Percentiles rank a stretch among this genome's conserved stretches.
Conservation (phyloP, 2,113 vertebrate genomes). For the Tachysurus fulvidraco region DNA sequence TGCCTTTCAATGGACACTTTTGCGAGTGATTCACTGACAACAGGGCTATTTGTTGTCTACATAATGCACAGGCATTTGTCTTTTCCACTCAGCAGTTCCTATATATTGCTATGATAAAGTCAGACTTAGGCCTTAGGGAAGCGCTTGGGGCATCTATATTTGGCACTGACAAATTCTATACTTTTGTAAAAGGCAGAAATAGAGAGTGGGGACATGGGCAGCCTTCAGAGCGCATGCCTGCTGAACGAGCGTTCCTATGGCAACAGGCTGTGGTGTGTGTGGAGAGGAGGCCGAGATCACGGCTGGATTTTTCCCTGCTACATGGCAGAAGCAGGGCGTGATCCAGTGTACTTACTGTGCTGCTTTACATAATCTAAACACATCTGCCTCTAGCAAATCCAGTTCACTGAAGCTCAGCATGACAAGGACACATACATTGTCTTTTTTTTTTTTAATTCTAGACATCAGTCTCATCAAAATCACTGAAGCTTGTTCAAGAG, state of each 20-base stretch:
- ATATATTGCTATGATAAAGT: conserved; percentile 34
- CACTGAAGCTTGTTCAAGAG: not conserved
- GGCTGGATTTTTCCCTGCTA: conserved; percentile 24
- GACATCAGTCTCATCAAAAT: no score
- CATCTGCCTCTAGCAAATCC: not conserved
- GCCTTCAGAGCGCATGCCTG: conserved; percentile 33
- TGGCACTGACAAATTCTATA: conserved; percentile 28
- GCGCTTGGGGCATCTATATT: conserved; percentile 46
- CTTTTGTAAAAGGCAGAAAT: conserved; percentile 29
- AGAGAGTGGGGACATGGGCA: conserved; percentile 10
- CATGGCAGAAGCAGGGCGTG: conserved; percentile 43
- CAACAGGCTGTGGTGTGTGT: conserved; percentile 45
- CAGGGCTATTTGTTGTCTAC: not conserved
- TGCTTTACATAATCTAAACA: conserved; percentile 24
- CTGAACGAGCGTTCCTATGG: conserved; percentile 51
- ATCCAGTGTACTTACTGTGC: conserved; percentile 32
- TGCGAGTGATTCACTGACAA: not conserved
- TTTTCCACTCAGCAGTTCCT: conserved; percentile 26
- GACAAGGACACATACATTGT: not conserved
- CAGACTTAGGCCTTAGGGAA: conserved; percentile 40
- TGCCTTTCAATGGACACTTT: not conserved
- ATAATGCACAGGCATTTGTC: not conserved
- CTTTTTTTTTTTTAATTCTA: not conserved
- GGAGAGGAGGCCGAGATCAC: conserved; percentile 13
- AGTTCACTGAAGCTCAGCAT: not conserved